Base-by-base conservation (phyloP, 2,888 invertebrate genomes). In the Stenodera caucasica region DNA sequence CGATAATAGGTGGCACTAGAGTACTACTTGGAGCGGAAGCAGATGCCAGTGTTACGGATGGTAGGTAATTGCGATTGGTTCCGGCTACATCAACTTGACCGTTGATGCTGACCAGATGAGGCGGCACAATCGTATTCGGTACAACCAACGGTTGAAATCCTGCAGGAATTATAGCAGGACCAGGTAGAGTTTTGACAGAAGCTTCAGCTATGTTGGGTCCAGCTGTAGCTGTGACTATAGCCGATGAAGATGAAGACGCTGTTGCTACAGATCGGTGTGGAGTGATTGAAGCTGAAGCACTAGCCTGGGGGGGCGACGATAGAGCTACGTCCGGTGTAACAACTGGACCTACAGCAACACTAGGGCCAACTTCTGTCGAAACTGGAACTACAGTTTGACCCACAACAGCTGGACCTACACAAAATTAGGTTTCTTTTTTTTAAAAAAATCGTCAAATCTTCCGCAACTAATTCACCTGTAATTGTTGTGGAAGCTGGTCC, bases 401-500 rank as follows among this genome's bases (percentile, higher is more conserved):
- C 9, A 58, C 14, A 26, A 55, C 37, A n/a, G 35, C 55, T 40
- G 68, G 63, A 56, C 68, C 70, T 69, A 60, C 23, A 68, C 65
- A 32, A 56, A 30, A 57, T 32, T 32, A n/a, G 8, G 5, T 7
- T 53, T 23, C 54, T 18, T 18, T 52, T 50, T 55, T 51, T 18
- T 32, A n/a, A 21, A 8, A 23, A 55, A 56, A 26, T 12, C 15
- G 8, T 59, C 15, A 33, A 23, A 29, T 12, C 30, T 53, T 12
- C 55, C 12, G 33, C 3, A 12, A 4, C n/a, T 11, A 51, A 51
- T 49, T 68, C 65, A 75, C 77, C 77, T 64, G 76, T 72, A 40
- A 78, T 74, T 14, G 79, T 79, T 5, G 76, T 78, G 5, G 79
- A 79, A 23, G 78, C 72, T 37, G 79, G 78, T 7, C 79, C 79